A percentile compares a stretch with the other conserved stretches of the same genome.
phyloP scores from a whole-genome alignment of 2,113 vertebrate genomes.

The Apistogramma diplotaenia region DNA sequence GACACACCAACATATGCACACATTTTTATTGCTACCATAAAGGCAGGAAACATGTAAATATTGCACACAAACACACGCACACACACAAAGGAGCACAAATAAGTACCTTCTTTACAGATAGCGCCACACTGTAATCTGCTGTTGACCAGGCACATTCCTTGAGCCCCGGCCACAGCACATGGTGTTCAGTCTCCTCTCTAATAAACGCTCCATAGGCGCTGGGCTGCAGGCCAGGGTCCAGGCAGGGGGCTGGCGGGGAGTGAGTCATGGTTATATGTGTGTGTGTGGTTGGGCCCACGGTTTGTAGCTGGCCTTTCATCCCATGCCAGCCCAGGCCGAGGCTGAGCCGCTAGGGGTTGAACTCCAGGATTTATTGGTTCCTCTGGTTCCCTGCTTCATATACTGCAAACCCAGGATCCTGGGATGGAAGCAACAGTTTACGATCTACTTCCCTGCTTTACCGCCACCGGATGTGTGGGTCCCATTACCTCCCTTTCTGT shows the following conservation, averaged over 20 bases:
- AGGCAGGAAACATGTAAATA: neutral
- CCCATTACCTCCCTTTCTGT: neutral
- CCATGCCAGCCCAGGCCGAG: slow-evolving; percentile 71
- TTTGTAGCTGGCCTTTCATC: slow-evolving; percentile 67
- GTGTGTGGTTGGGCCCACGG: slow-evolving; percentile 79
- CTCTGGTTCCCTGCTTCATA: slow-evolving; percentile 66
- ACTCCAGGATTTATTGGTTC: slow-evolving; percentile 82
- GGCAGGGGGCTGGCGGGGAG: slow-evolving; percentile 25
- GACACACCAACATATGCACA: neutral
- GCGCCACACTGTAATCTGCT: slow-evolving; percentile 67
- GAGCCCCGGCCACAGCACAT: slow-evolving; percentile 52
- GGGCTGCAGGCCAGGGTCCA: slow-evolving; percentile 77
- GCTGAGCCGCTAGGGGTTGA: slow-evolving; percentile 78
- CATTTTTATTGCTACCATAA: neutral
- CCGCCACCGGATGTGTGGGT: slow-evolving; percentile 56
- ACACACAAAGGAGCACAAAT: slow-evolving; percentile 14
- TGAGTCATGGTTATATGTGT: slow-evolving; percentile 60
- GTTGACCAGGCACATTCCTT: slow-evolving; percentile 76
- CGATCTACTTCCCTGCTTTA: slow-evolving; percentile 67
- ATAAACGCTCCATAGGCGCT: slow-evolving; percentile 78
- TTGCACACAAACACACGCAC: neutral
- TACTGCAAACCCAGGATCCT: slow-evolving; percentile 43
- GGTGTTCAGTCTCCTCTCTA: slow-evolving; percentile 64
- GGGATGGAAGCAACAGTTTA: slow-evolving; percentile 85
- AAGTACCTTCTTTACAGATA: slow-evolving; percentile 23